Percentiles rank a stretch among this genome's conserved stretches.
Conservation (phyloP, 2,797 vertebrate species). For the Bradypodion pumilum region DNA sequence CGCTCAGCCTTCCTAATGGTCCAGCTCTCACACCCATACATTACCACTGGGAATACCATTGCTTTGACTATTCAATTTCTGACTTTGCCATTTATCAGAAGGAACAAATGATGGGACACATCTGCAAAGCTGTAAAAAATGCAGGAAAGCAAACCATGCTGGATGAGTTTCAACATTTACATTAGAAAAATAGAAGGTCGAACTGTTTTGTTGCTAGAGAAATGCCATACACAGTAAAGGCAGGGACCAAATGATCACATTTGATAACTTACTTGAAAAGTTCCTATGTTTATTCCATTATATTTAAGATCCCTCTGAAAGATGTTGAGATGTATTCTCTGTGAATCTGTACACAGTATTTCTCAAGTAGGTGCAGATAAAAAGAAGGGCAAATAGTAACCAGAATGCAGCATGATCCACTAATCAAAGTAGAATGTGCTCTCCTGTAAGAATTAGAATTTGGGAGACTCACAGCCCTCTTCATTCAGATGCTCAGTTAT, state of each 20-base stretch:
- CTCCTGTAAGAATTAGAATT: too few species aligned
- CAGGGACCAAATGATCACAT: too few species aligned
- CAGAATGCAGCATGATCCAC: background rate
- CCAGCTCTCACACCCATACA: too few species aligned
- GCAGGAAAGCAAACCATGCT: conserved; percentile 59
- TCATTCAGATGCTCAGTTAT: too few species aligned
- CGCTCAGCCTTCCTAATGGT: too few species aligned
- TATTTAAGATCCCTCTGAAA: background rate
- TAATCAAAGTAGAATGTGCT: background rate
- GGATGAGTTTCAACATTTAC: conserved; percentile 58
- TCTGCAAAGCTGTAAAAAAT: conserved; percentile 48
- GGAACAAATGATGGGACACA: conserved; percentile 46
- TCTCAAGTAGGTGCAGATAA: background rate
- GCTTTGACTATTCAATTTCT: conserved; percentile 57
- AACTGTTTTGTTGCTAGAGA: too few species aligned
- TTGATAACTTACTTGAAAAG: background rate
- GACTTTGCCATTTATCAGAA: conserved; percentile 50
- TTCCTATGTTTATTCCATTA: background rate
- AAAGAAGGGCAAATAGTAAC: conserved; percentile 22
- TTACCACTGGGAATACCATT: too few species aligned
- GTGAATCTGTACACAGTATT: background rate
- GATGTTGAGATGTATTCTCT: background rate
- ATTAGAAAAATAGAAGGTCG: conserved; percentile 37
- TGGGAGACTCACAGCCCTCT: too few species aligned
- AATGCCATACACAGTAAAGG: too few species aligned